Percentiles rank a stretch among this genome's conserved stretches.
Evolutionary conservation across 2,797 vertebrate genomes (phyloP).

Genomic region (Acrossocheilus wenchowensis): DNA sequence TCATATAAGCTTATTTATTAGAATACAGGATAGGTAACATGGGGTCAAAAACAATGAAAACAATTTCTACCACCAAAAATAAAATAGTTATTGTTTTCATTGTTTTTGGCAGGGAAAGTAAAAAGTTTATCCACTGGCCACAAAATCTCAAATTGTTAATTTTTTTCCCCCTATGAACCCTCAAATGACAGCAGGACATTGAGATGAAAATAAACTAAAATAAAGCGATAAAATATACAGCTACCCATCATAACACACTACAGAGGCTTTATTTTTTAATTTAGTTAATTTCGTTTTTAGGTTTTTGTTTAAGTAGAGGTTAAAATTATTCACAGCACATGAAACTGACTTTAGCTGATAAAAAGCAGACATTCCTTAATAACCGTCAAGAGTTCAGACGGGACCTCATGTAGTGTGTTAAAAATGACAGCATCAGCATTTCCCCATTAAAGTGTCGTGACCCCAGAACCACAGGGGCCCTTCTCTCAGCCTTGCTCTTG

Average conservation of each 20-base stretch:
- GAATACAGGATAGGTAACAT: no score
- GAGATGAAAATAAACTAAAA: neutral
- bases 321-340: neutral
- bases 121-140: no score
- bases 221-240: neutral
- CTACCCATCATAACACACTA: neutral
- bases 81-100: no score
- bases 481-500: constrained; percentile 6
- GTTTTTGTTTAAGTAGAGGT: neutral
- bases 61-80: no score
- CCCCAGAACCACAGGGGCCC: constrained; percentile 31
- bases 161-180: neutral
- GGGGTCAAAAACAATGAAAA: no score
- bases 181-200: neutral
- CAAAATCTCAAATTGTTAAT: no score
- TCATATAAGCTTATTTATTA: no score
- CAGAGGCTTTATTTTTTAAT: neutral
- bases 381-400: constrained; percentile 1
- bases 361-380: constrained; percentile 6
- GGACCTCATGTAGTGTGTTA: constrained; percentile 26
- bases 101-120: no score
- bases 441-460: constrained; percentile 1
- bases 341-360: neutral
- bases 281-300: no score
- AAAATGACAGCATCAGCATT: constrained; percentile 32